Conservation (phyloP, 2,797 vertebrate species). For the Echeneis naucrates region DNA sequence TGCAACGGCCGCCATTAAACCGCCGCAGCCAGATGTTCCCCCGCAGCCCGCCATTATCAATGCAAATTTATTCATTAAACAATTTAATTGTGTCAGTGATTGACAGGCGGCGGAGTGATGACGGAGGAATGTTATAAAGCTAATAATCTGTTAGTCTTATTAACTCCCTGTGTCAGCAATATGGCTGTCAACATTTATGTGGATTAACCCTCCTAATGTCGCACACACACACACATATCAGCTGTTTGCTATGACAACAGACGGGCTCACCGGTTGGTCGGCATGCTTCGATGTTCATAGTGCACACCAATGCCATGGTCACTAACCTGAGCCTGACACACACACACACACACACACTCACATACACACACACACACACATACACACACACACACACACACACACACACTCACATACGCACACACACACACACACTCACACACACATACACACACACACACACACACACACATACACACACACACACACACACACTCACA, state of each 20-base stretch:
- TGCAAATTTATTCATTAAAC: conserved; percentile 90
- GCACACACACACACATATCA: conserved; percentile 36
- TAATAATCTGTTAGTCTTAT: conserved; percentile 87
- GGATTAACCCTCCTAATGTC: conserved; percentile 81
- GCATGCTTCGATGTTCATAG: background rate
- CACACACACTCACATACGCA: conserved; percentile 54
- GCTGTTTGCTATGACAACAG: conserved; percentile 58
- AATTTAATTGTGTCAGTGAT: conserved; percentile 86
- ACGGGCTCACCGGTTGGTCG: conserved; percentile 41
- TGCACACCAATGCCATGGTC: background rate
- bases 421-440: too few species aligned
- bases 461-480: conserved; percentile 51
- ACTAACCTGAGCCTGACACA: background rate
- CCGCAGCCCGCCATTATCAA: conserved; percentile 77
- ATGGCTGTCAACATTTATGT: conserved; percentile 79
- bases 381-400: conserved; percentile 52
- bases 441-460: conserved; percentile 52
- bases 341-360: too few species aligned
- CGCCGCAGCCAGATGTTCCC: conserved; percentile 83
- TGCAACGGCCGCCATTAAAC: conserved; percentile 79
- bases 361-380: too few species aligned
- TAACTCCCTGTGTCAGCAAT: conserved; percentile 81
- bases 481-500: conserved; percentile 47
- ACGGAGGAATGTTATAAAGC: conserved; percentile 81
- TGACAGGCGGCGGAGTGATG: conserved; percentile 82